These are phyloP conservation scores for Tetramorium parvispinum DNA, from an alignment of 1,140 invertebrate species.

Conservation along the genomic window DNA sequence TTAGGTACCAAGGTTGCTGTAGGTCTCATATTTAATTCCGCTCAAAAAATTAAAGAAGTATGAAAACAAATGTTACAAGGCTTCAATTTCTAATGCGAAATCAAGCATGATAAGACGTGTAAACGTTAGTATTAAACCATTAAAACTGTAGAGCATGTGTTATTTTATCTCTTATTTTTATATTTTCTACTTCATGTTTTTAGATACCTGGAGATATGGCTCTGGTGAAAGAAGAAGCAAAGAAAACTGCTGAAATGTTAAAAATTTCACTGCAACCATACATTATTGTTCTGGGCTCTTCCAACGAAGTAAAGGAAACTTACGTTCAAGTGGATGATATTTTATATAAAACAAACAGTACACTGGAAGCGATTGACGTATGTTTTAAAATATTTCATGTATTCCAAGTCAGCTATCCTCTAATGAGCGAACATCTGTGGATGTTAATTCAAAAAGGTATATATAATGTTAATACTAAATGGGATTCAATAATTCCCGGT, in stretches of 20 bases:
- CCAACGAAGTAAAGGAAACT: background rate
- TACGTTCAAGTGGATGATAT: too few species aligned
- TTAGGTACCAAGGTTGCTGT: slow-evolving; percentile 7
- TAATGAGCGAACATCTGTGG: too few species aligned
- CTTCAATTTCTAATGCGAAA: background rate
- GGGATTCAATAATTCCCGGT: too few species aligned
- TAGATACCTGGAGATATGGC: background rate
- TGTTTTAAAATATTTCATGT: too few species aligned
- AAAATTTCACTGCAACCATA: background rate
- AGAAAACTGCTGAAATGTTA: background rate
- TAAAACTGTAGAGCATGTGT: background rate
- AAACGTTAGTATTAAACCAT: slow-evolving; percentile 14
- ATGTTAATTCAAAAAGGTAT: too few species aligned
- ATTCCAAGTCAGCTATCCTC: too few species aligned
- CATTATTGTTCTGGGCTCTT: background rate
- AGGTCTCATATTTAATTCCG: slow-evolving; percentile 9
- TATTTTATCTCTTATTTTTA: background rate
- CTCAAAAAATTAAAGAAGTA: background rate
- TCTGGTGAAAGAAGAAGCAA: background rate
- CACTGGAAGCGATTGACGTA: too few species aligned
- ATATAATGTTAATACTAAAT: too few species aligned
- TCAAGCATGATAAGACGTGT: background rate
- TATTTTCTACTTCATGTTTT: background rate
- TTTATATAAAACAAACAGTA: too few species aligned
- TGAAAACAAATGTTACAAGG: background rate